Conservation (phyloP, 2,113 vertebrate genomes). For the Mirza zaza region DNA sequence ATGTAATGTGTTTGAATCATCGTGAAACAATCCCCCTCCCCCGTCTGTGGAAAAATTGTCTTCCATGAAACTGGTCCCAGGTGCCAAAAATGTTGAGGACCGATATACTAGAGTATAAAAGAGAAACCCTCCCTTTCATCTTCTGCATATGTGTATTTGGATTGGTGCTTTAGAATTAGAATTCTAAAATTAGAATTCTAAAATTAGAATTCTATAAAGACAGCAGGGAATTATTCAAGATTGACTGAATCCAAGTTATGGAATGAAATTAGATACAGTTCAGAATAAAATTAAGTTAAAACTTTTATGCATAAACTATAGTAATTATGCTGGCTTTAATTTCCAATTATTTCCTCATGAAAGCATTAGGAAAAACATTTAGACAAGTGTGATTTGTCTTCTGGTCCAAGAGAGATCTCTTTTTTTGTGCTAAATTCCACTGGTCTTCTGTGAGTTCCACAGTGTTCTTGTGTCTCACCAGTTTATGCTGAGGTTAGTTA, state of each 20-base stretch:
- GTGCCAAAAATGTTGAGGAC: too few relatives aligned
- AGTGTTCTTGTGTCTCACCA: neutral
- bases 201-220: constrained; percentile 11
- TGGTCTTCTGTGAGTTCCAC: neutral
- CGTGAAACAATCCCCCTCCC: too few relatives aligned
- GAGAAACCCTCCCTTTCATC: neutral
- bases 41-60: too few relatives aligned
- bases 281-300: constrained; percentile 18
- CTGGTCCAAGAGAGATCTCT: neutral
- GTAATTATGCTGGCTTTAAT: constrained; percentile 10
- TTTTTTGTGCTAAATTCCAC: neutral
- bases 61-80: too few relatives aligned
- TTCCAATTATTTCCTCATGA: neutral
- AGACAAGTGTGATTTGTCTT: neutral
- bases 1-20: too few relatives aligned
- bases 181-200: neutral
- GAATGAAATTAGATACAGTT: constrained; percentile 27
- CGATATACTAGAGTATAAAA: neutral
- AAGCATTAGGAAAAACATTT: neutral
- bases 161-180: neutral
- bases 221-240: neutral
- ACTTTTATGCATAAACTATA: neutral
- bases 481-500: neutral
- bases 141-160: neutral
- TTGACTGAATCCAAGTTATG: neutral